Evolutionary conservation across 2,888 invertebrate species (phyloP).

Genomic region (Tupiocoris notatus): DNA sequence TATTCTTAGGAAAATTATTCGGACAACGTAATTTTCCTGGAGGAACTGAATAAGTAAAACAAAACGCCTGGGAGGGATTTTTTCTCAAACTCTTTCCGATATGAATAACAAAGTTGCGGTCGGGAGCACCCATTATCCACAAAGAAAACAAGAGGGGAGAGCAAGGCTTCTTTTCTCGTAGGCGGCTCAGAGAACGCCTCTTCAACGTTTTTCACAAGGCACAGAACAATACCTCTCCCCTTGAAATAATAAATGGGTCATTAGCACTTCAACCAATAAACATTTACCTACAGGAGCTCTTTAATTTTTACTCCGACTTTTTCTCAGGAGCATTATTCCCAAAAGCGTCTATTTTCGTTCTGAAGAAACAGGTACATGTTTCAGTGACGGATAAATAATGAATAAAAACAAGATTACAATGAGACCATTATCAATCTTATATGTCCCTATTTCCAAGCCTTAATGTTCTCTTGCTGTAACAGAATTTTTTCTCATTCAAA

Average conservation of each 20-base stretch:
- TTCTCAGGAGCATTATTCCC: neutral
- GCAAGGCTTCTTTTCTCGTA: neutral
- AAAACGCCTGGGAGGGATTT: neutral
- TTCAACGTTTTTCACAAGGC: neutral
- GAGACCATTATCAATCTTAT: too few species aligned
- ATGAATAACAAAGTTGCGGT: neutral
- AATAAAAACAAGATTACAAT: too few species aligned
- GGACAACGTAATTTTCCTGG: neutral
- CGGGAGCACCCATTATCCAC: neutral
- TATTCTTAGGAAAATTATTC: too few species aligned
- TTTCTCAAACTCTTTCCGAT: neutral
- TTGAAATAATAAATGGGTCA: neutral
- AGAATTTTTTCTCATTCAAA: too few species aligned
- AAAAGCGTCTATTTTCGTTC: too few species aligned
- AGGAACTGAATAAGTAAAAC: neutral
- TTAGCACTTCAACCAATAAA: neutral
- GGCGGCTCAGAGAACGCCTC: neutral
- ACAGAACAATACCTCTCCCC: neutral
- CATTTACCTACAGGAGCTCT: neutral
- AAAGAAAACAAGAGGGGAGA: neutral
- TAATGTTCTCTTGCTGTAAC: too few species aligned
- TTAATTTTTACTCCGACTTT: neutral
- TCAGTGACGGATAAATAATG: too few species aligned
- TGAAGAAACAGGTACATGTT: too few species aligned
- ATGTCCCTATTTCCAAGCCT: too few species aligned